Evolutionary conservation across 2,113 vertebrate genomes (phyloP).

Genomic region (Eclectus roratus): DNA sequence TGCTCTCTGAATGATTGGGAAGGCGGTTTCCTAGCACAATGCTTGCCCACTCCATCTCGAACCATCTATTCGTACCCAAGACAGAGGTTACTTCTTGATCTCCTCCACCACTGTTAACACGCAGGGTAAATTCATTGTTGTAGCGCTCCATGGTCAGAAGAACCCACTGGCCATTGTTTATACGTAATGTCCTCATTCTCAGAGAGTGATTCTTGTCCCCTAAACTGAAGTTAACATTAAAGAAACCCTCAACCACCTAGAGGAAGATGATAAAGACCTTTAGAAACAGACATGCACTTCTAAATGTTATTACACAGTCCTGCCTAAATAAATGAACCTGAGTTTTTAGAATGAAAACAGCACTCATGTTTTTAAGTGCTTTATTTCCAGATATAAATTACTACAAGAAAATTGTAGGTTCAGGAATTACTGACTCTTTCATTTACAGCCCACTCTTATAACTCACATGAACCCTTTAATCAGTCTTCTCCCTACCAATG

Average conservation of each 20-base stretch:
- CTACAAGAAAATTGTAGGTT: not conserved
- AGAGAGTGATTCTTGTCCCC: constrained; percentile 75
- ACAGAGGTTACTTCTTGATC: constrained; percentile 75
- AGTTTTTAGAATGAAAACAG: not conserved
- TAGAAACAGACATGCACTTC: not conserved
- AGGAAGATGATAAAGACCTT: not conserved
- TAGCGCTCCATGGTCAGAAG: constrained; percentile 79
- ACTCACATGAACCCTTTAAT: not conserved
- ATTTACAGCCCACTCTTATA: not conserved
- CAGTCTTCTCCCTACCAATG: not conserved
- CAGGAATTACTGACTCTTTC: not conserved
- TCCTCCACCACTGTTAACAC: constrained; percentile 82
- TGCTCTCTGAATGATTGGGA: constrained; percentile 37
- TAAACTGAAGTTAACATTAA: constrained; percentile 76
- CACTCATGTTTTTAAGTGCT: not conserved
- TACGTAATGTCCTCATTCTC: constrained; percentile 66
- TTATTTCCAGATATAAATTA: not conserved
- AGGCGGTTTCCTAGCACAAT: constrained; percentile 77
- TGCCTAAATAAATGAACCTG: not conserved
- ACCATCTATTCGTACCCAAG: constrained; percentile 73
- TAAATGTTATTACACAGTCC: not conserved
- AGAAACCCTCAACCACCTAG: constrained; percentile 80
- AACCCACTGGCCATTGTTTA: constrained; percentile 87
- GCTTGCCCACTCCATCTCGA: constrained; percentile 74
- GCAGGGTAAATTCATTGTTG: constrained; percentile 82